Percentiles rank a stretch among this genome's conserved stretches.
phyloP scores from a whole-genome alignment of 1,140 invertebrate species.

The Neotoxoptera formosana region DNA sequence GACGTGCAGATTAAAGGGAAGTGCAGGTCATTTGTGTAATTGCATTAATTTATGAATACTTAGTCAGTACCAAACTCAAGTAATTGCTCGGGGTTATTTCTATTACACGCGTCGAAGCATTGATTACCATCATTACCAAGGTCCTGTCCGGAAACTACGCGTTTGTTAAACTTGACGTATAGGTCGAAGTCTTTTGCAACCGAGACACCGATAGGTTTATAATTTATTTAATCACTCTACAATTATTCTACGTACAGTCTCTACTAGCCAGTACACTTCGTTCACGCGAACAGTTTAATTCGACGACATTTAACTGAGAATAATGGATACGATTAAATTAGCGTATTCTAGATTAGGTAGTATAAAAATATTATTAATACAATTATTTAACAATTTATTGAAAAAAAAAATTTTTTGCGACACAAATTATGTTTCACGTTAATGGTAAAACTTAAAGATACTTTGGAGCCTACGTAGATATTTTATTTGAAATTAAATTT shows the following conservation, averaged over 20 bases:
- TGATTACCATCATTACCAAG: not conserved
- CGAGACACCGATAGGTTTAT: not conserved
- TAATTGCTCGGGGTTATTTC: not conserved
- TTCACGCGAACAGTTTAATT: not conserved
- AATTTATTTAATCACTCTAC: not conserved
- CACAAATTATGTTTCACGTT: not conserved
- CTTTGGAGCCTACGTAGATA: not conserved
- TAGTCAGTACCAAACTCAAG: not conserved
- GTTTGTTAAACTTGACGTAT: not conserved
- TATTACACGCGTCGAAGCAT: not conserved
- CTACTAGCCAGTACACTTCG: not conserved
- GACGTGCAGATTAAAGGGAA: not conserved
- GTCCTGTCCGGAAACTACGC: too few species aligned
- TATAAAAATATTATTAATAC: not conserved
- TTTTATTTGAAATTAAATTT: not conserved
- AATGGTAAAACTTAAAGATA: not conserved
- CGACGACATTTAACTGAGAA: not conserved
- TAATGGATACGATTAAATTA: not conserved
- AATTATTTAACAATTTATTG: too few species aligned
- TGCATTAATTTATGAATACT: conserved; percentile 19
- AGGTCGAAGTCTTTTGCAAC: not conserved
- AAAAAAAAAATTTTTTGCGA: not conserved
- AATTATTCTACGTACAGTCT: not conserved
- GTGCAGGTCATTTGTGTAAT: not conserved
- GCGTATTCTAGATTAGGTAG: not conserved